Percentiles rank a stretch among this genome's conserved stretches.
Conservation (phyloP, 2,113 vertebrate genomes). For the Smithornis capensis region DNA sequence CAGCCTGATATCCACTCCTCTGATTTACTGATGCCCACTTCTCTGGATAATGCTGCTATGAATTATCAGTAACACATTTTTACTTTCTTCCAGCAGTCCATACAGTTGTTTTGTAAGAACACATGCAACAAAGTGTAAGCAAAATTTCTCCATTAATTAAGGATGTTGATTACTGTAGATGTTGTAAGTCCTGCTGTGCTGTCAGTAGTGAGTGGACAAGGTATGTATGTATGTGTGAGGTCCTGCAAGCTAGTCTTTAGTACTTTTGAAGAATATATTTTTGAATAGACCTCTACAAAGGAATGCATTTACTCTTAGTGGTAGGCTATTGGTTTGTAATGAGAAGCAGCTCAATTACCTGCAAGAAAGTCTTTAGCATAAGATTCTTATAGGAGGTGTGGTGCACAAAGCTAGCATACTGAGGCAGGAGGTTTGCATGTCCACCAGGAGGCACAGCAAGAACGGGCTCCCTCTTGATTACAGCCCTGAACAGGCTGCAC, state of each 20-base stretch:
- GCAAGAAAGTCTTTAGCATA: neutral
- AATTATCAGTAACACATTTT: neutral
- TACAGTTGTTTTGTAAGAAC: neutral
- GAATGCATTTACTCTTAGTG: neutral
- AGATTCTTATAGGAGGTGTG: neutral
- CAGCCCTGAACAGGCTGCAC: rapidly evolving
- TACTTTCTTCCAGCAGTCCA: neutral
- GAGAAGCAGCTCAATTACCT: neutral
- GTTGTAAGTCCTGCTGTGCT: neutral
- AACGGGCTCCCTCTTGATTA: neutral
- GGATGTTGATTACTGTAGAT: neutral
- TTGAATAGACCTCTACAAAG: rapidly evolving
- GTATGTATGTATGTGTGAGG: neutral
- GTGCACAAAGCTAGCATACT: neutral
- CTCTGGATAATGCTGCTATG: neutral
- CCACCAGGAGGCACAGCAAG: constrained; percentile 12
- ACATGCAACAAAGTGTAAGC: neutral
- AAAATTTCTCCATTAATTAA: neutral
- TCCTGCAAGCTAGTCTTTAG: neutral
- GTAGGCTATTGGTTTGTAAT: neutral
- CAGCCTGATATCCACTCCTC: neutral
- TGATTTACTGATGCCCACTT: neutral
- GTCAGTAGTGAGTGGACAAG: neutral
- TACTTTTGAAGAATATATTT: neutral
- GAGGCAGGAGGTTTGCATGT: neutral